phyloP scores from a whole-genome alignment of 2,797 vertebrate genomes.

The Eulemur coronatus region DNA sequence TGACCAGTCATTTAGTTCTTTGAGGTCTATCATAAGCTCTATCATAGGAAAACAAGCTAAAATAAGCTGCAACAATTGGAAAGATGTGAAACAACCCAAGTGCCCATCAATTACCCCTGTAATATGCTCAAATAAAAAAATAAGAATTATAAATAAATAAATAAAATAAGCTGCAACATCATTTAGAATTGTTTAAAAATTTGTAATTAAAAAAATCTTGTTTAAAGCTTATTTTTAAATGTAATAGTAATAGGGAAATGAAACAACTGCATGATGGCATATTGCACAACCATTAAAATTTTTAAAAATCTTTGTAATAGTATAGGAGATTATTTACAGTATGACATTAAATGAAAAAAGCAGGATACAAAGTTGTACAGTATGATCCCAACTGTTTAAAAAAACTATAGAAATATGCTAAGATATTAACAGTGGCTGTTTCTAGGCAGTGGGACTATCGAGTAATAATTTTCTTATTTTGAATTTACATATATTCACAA shows the following conservation, averaged over 20 bases:
- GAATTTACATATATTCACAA: not conserved
- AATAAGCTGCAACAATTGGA: not conserved
- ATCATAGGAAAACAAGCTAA: not conserved
- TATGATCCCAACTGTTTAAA: not conserved
- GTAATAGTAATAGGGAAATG: not conserved
- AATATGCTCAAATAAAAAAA: too few relatives aligned
- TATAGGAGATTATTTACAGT: not conserved
- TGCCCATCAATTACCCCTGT: too few relatives aligned
- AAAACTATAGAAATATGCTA: not conserved
- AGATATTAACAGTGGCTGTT: not conserved
- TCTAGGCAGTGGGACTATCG: not conserved
- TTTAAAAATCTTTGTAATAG: conserved; percentile 6
- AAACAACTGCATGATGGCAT: not conserved
- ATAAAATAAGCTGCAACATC: not conserved
- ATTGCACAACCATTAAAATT: not conserved
- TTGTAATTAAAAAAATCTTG: not conserved
- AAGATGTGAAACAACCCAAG: too few relatives aligned
- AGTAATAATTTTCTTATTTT: not conserved
- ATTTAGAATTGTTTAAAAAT: not conserved
- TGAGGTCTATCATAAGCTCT: not conserved
- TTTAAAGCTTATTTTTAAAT: not conserved
- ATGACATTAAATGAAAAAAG: not conserved
- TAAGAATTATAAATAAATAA: too few relatives aligned
- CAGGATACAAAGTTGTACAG: not conserved
- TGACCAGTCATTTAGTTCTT: not conserved